Base-by-base conservation (phyloP, 2,113 vertebrate species). In the Nothocercus nigrocapillus region DNA sequence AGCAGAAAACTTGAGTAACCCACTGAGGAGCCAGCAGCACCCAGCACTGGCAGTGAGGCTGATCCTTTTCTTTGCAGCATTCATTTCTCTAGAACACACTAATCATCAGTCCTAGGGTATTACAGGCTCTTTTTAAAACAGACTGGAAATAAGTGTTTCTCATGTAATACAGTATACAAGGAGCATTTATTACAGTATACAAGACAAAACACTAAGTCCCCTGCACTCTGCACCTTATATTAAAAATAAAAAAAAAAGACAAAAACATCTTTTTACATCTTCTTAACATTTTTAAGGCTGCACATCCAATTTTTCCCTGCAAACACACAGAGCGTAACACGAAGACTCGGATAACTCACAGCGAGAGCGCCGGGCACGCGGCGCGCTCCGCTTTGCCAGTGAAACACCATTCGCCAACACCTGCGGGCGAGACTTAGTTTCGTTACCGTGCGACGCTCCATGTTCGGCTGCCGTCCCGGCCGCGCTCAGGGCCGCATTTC, bases 261-360 rank as follows among this genome's bases (percentile, higher is more conserved):
- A 13, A 49, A 84, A 28, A 3, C 3, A 18, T 13, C 47, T 24
- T 4, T 45, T 67, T 67, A 45, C 44, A 32, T 44, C 36, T 32
- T 30, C 30, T 30, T 16, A 44, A 0, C 6, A 14, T 11, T 53
- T 49, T 27, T 53, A 53, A 42, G 32, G 2, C 11, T 30, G 5
- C 5, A 21, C 2, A 7, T 7, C 4, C 38, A 76, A 24, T 10
- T 70, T 61, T 64, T 15, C 14, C 42, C 28, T 10, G 13, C 9
- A 6, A 44, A 20, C 0, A 49, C 0, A 8, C 2, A 2, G 6
- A 4, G 20, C 6, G 7, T 47, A 47, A 47, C 18, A 47, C 45
- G 45, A 47, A 19, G 18, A 47, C 18, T 47, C 18, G 45, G 45
- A 20, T 20, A 47, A 20, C 45, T 47, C 45, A 17, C 45, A 45